Evolutionary conservation across 2,797 vertebrate genomes (phyloP), one percentile per base, ranked within the genome.

Genomic region (Scleropages formosus): DNA sequence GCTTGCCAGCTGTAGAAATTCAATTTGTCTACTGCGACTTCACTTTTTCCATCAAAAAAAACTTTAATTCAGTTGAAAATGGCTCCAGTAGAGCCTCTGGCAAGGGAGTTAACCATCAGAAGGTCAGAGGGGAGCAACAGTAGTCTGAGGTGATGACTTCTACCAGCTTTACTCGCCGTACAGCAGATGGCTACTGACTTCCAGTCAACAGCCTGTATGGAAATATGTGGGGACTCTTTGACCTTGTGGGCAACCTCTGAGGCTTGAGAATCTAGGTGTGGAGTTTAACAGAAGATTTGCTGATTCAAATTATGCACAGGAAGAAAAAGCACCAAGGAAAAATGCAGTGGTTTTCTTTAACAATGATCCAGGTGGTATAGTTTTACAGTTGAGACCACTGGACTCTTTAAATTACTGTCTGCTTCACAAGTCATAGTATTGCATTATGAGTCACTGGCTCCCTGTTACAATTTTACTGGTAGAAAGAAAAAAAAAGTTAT

Each of bases 1-100:
- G 87, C 88, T 87, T 90, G 86, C 91, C 90, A 92, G 89, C 86
- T 89, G 87, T 78, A 92, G 84, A 94, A 93, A 95, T 94, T 93
- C 88, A 93, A 92, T 94, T 94, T 93, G 89, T 90, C 89, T 90
- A 86, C 80, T 80, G 79, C 74, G 82, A 82, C 75, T 73, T 18
- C 16, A 77, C 71, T 77, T 81, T 83, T 86, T 91, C 90, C 87
- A 84, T 90, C 86, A 89, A 83, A 87, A 87, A 88, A 85, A 91
- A 87, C 79, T 86, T 82, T 87, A 89, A 88, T 88, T 90, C 77
- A 58, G 80, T 88, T 82, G 79, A 89, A 87, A 85, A 88, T 88
- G 84, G 81, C 83, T 87, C 85, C 85, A 79, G 8, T 27, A 27
- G 27, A 53, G 65, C 27, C 20, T 22, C 4, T 27, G n/a, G 51